A percentile compares a stretch with the other conserved stretches of the same genome.
Evolutionary conservation across 1,140 invertebrate species (phyloP).

Genomic region (Manduca sexta): DNA sequence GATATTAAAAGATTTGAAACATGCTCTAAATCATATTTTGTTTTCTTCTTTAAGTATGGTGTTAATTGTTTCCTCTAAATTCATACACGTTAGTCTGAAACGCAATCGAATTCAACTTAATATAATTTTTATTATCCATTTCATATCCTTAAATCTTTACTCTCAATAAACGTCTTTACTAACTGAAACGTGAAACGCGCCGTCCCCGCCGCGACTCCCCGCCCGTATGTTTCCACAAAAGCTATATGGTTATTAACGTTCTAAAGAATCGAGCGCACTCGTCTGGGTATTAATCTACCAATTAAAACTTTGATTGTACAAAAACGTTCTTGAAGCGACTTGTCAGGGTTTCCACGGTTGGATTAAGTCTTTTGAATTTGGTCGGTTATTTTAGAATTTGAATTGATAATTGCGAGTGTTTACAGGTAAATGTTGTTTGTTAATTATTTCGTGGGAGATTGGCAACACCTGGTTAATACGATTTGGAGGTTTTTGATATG

Average conservation of each 20-base stretch:
- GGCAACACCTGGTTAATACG: too few relatives aligned
- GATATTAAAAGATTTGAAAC: too few relatives aligned
- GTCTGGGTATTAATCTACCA: slow-evolving; percentile 49
- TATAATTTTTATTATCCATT: too few relatives aligned
- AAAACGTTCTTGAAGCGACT: slow-evolving; percentile 45
- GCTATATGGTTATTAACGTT: slow-evolving; percentile 2
- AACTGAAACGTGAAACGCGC: background rate
- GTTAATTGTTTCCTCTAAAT: too few relatives aligned
- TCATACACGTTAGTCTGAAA: too few relatives aligned
- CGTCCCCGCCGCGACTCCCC: background rate
- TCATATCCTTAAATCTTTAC: too few relatives aligned
- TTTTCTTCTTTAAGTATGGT: too few relatives aligned
- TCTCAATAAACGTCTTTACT: background rate
- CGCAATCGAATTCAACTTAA: too few relatives aligned
- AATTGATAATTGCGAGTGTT: slow-evolving; percentile 6
- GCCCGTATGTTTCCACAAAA: background rate
- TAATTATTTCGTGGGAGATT: slow-evolving; percentile 4
- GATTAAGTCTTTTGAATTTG: slow-evolving; percentile 29
- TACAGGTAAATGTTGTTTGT: background rate
- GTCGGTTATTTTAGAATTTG: slow-evolving; percentile 5
- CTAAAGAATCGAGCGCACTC: slow-evolving; percentile 2
- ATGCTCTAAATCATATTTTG: too few relatives aligned
- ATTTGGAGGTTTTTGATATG: too few relatives aligned
- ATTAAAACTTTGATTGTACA: slow-evolving; percentile 55
- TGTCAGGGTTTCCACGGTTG: slow-evolving; percentile 36